Percentiles rank a stretch among this genome's conserved stretches.
Evolutionary conservation across 1,140 invertebrate genomes (phyloP).

Genomic region (Lasioglossum baleicum): DNA sequence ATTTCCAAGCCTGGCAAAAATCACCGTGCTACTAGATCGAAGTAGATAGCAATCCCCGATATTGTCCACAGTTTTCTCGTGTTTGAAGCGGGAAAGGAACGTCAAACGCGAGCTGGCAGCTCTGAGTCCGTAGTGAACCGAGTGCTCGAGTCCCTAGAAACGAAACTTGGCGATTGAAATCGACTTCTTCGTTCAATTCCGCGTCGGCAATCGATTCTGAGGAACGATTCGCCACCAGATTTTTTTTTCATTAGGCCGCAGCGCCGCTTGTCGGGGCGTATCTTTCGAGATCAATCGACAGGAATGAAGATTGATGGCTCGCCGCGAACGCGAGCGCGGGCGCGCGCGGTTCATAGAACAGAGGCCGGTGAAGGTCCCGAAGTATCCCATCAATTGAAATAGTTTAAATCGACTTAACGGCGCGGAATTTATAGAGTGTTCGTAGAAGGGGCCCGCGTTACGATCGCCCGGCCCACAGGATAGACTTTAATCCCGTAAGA

Average conservation of each 20-base stretch:
- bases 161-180: too few relatives aligned
- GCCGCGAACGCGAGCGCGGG: background rate
- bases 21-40: too few relatives aligned
- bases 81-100: too few relatives aligned
- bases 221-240: background rate
- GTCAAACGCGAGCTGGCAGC: too few relatives aligned
- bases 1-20: too few relatives aligned
- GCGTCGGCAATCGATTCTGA: background rate
- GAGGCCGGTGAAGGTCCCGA: constrained; percentile 10
- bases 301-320: constrained; percentile 42
- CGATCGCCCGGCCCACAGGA: background rate
- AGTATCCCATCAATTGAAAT: constrained; percentile 55
- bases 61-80: too few relatives aligned
- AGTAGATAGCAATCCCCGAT: too few relatives aligned
- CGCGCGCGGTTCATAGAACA: constrained; percentile 22
- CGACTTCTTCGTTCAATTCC: too few relatives aligned
- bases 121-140: too few relatives aligned
- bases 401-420: constrained; percentile 59
- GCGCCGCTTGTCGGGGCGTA: background rate
- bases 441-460: constrained; percentile 38
- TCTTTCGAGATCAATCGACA: constrained; percentile 26
- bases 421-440: constrained; percentile 55
- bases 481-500: constrained; percentile 8
- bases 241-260: constrained; percentile 1
- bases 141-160: too few relatives aligned